Evolutionary conservation across 1,140 invertebrate species (phyloP).

Genomic region (Anagrus nilaparvatae): DNA sequence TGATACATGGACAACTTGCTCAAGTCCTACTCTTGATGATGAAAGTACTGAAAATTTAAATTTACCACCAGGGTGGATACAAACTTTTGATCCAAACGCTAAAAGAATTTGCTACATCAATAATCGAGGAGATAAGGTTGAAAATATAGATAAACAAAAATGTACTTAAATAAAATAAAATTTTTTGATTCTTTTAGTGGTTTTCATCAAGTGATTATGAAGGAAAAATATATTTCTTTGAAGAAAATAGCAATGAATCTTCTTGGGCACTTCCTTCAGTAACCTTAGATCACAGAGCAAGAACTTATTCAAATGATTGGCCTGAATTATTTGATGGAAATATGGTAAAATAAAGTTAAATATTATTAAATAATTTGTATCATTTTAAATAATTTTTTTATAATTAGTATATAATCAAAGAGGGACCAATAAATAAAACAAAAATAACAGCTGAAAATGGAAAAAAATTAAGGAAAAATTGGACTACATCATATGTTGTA

Average conservation of each 20-base stretch:
- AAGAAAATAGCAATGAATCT: slow-evolving; percentile 50
- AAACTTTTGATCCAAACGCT: slow-evolving; percentile 25
- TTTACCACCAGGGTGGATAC: slow-evolving; percentile 30
- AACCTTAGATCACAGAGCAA: slow-evolving; percentile 13
- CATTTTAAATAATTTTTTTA: neutral
- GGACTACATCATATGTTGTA: slow-evolving; percentile 53
- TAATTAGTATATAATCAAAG: slow-evolving; percentile 41
- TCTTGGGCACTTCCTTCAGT: slow-evolving; percentile 48
- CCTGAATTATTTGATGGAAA: slow-evolving; percentile 40
- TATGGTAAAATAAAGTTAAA: slow-evolving; percentile 28
- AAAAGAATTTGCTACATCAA: slow-evolving; percentile 30
- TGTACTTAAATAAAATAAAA: slow-evolving; percentile 2
- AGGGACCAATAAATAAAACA: slow-evolving; percentile 54
- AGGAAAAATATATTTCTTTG: slow-evolving; percentile 52
- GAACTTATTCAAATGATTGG: slow-evolving; percentile 28
- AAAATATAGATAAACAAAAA: slow-evolving; percentile 1
- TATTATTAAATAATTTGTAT: slow-evolving; percentile 2
- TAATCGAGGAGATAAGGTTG: slow-evolving; percentile 27
- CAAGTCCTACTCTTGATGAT: slow-evolving; percentile 18
- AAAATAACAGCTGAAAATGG: slow-evolving; percentile 55
- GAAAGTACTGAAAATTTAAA: slow-evolving; percentile 23
- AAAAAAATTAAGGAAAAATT: slow-evolving; percentile 60
- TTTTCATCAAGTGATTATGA: slow-evolving; percentile 47
- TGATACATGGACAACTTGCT: slow-evolving; percentile 19
- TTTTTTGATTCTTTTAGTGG: slow-evolving; percentile 42